These are phyloP conservation scores for Melikaiella ostensackeni DNA, from an alignment of 2,888 invertebrate species.

Conservation along the genomic window DNA sequence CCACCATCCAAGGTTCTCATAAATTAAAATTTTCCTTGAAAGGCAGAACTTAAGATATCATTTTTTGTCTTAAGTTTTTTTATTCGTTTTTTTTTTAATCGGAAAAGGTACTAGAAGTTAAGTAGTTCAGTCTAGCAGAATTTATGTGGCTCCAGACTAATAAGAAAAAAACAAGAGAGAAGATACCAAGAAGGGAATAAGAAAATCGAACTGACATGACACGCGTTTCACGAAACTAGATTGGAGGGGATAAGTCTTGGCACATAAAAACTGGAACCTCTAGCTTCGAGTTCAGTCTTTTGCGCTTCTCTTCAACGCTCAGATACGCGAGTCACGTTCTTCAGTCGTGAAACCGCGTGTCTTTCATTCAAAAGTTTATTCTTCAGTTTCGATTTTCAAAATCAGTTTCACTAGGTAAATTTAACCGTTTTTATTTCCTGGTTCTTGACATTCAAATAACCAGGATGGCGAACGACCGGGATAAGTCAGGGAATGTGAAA, in stretches of 20 bases:
- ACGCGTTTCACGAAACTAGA: conserved; percentile 23
- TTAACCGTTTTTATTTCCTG: background rate
- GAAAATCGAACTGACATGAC: conserved; percentile 30
- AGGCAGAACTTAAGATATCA: background rate
- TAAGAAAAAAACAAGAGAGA: conserved; percentile 5
- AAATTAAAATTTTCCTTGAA: conserved; percentile 2
- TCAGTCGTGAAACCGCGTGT: conserved; percentile 11
- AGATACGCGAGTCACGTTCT: background rate
- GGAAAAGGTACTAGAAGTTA: background rate
- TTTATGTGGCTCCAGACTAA: background rate
- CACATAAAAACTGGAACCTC: conserved; percentile 26
- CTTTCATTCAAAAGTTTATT: background rate
- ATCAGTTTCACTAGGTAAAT: background rate
- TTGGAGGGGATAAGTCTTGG: conserved; percentile 33
- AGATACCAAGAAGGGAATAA: conserved; percentile 23
- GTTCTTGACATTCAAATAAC: too few relatives aligned
- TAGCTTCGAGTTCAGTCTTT: conserved; percentile 35
- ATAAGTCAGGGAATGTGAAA: too few relatives aligned
- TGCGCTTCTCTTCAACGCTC: conserved; percentile 41
- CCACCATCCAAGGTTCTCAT: background rate
- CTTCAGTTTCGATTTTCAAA: conserved; percentile 3
- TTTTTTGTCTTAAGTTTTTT: conserved; percentile 10
- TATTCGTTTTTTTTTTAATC: background rate
- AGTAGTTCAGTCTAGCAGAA: background rate
- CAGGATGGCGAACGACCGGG: too few relatives aligned